These are phyloP conservation scores for Cygnus atratus DNA, from an alignment of 2,113 vertebrate species.

Conservation along the genomic window DNA sequence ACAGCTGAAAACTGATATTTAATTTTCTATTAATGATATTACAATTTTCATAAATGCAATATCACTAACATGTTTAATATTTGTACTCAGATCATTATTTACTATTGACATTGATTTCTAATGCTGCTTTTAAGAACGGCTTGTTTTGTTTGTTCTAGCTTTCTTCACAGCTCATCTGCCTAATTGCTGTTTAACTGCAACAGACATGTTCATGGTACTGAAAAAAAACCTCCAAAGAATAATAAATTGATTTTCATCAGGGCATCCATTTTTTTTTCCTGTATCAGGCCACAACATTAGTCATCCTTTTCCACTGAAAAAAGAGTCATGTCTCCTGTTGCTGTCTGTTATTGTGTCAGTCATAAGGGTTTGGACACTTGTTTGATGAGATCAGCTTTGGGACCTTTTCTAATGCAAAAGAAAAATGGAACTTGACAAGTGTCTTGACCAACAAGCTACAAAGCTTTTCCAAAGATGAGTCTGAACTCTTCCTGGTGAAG, in stretches of 20 bases:
- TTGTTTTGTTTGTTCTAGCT: background rate
- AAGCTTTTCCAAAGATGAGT: constrained; percentile 27
- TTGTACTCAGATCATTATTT: background rate
- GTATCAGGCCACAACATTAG: background rate
- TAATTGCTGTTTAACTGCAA: background rate
- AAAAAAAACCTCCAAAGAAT: background rate
- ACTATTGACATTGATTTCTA: fast-evolving
- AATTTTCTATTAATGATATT: background rate
- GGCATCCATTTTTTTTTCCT: background rate
- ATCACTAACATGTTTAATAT: background rate
- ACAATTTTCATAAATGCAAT: background rate
- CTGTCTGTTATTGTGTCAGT: background rate
- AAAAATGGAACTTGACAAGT: constrained; percentile 30
- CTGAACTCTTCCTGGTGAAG: background rate
- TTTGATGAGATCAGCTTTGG: constrained; percentile 38
- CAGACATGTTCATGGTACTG: background rate
- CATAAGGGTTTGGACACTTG: background rate
- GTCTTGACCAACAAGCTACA: constrained; percentile 8
- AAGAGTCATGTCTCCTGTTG: background rate
- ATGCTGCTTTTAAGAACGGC: background rate
- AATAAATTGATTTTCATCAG: background rate
- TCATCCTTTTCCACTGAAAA: constrained; percentile 36
- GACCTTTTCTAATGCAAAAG: background rate
- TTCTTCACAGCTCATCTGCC: background rate
- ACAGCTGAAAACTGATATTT: background rate